Conservation (phyloP, 1,140 invertebrate genomes). For the Drosophila busckii region DNA sequence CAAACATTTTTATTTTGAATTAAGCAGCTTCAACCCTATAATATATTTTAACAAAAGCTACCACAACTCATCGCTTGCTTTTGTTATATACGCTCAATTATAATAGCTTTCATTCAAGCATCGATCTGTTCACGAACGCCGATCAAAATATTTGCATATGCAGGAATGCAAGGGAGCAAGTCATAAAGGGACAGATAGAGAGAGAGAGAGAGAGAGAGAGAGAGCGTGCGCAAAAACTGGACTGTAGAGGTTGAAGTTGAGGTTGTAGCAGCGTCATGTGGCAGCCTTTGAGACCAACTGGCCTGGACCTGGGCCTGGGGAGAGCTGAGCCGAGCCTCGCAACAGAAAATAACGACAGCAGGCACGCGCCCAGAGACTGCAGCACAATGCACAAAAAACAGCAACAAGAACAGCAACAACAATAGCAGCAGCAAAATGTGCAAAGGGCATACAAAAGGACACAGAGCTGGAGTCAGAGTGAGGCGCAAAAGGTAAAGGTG, state of each 20-base stretch:
- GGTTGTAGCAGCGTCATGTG: conserved; percentile 56
- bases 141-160: conserved; percentile 73
- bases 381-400: conserved; percentile 31
- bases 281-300: conserved; percentile 10
- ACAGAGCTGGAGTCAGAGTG: too few species aligned
- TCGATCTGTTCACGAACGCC: conserved; percentile 32
- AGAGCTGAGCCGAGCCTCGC: conserved; percentile 7
- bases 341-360: conserved; percentile 62
- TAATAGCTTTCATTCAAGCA: conserved; percentile 18
- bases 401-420: conserved; percentile 10
- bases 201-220: background rate
- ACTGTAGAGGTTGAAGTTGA: background rate
- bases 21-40: too few species aligned
- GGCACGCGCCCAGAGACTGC: conserved; percentile 66
- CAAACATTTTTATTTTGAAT: too few species aligned
- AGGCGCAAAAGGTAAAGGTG: too few species aligned
- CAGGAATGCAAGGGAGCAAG: conserved; percentile 20
- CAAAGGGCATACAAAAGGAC: conserved; percentile 34
- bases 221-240: background rate
- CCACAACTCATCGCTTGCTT: conserved; percentile 13
- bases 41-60: background rate
- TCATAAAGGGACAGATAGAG: background rate
- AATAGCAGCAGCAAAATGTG: conserved; percentile 17
- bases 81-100: conserved; percentile 22
- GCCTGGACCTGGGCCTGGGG: conserved; percentile 17